Evolutionary conservation across 2,888 invertebrate species (phyloP).

Genomic region (Malachius bipustulatus): DNA sequence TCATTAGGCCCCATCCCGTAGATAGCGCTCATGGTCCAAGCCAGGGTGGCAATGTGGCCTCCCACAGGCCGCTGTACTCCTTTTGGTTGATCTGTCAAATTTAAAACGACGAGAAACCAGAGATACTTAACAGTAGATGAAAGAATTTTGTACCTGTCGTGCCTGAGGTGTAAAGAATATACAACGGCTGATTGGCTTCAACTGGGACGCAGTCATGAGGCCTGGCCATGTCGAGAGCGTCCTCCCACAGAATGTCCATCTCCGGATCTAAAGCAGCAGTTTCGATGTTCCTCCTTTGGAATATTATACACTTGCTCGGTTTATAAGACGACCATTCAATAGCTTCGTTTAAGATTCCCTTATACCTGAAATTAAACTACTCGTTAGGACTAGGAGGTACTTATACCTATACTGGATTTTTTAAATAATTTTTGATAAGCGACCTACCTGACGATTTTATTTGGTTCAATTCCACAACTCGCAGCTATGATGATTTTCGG

Average conservation of each 20-base stretch:
- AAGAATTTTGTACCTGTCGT: conserved; percentile 53
- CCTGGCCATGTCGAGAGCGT: conserved; percentile 49
- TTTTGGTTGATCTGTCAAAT: conserved; percentile 47
- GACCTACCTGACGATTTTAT: conserved; percentile 58
- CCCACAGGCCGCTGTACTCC: conserved; percentile 83
- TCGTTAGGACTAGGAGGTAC: not conserved
- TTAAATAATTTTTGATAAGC: too few relatives aligned
- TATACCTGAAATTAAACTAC: conserved; percentile 45
- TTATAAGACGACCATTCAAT: conserved; percentile 59
- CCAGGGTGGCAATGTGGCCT: conserved; percentile 72
- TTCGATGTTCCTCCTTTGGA: conserved; percentile 60
- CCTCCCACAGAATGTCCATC: conserved; percentile 68
- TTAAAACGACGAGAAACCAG: not conserved
- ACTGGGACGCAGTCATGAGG: conserved; percentile 74
- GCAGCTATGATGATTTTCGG: conserved; percentile 83
- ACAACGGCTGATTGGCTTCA: conserved; percentile 80
- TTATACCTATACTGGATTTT: too few relatives aligned
- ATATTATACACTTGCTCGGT: conserved; percentile 72
- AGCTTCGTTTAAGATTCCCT: conserved; percentile 71
- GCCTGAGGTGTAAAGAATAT: conserved; percentile 87
- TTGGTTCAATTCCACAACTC: conserved; percentile 84
- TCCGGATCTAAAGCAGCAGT: conserved; percentile 49
- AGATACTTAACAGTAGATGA: too few relatives aligned
- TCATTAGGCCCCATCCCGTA: conserved; percentile 70
- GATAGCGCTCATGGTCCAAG: conserved; percentile 73